These are phyloP conservation scores for Sinocyclocheilus maitianheensis DNA, from an alignment of 2,113 vertebrate genomes.

Conservation along the genomic window DNA sequence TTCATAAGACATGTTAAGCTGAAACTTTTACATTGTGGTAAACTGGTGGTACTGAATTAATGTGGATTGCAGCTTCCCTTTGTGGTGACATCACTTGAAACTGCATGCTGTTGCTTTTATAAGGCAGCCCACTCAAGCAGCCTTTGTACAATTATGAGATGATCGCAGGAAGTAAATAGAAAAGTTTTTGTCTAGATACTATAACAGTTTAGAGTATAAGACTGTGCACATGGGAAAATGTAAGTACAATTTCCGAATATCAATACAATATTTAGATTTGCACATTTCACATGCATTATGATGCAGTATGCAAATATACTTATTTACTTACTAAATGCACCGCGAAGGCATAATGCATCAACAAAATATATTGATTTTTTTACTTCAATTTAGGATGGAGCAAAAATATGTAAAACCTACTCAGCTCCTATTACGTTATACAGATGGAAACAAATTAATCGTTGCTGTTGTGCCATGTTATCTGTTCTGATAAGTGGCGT, in stretches of 20 bases:
- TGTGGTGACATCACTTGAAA: conserved; percentile 67
- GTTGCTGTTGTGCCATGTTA: not conserved
- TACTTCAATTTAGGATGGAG: not conserved
- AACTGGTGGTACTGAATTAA: conserved; percentile 62
- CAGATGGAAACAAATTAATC: not conserved
- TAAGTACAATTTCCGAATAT: conserved; percentile 66
- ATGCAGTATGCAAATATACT: not conserved
- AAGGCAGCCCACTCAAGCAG: conserved; percentile 60
- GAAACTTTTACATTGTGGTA: conserved; percentile 35
- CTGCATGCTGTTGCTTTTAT: conserved; percentile 61
- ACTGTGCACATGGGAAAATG: conserved; percentile 79
- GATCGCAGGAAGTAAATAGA: conserved; percentile 18
- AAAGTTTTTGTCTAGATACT: not conserved
- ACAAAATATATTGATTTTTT: not conserved
- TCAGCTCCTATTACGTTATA: not conserved
- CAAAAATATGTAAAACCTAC: not conserved
- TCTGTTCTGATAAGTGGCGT: not conserved
- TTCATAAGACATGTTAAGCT: not conserved
- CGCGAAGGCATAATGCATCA: not conserved
- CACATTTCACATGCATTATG: not conserved
- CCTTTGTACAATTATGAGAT: conserved; percentile 49
- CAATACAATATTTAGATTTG: not conserved
- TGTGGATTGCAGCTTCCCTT: not conserved
- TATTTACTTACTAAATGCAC: not conserved
- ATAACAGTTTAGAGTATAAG: conserved; percentile 14